Conservation (phyloP, 2,888 invertebrate species). For the Achlya flavicornis region DNA sequence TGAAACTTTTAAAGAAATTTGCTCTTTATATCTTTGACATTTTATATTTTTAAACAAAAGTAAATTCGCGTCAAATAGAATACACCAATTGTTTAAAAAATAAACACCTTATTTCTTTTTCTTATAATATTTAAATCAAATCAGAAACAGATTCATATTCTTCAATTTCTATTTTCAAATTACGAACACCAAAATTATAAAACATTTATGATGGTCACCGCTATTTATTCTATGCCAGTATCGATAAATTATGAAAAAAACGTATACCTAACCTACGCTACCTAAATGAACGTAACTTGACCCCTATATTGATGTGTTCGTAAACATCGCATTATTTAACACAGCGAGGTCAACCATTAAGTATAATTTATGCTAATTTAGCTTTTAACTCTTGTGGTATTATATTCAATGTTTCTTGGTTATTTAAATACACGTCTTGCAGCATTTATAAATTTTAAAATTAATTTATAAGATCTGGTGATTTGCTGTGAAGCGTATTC, state of each 20-base stretch:
- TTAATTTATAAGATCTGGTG: neutral
- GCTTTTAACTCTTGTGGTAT: neutral
- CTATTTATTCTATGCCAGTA: neutral
- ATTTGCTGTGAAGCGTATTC: no score
- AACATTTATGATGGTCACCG: neutral
- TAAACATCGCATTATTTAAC: neutral
- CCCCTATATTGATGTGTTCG: neutral
- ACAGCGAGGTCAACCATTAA: neutral
- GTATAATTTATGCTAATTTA: slow-evolving; percentile 1
- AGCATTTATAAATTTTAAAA: neutral
- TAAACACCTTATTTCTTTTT: neutral
- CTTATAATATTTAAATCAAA: neutral
- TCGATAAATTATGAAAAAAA: neutral
- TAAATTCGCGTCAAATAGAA: neutral
- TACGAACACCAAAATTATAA: neutral
- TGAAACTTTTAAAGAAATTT: neutral
- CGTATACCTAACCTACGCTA: neutral
- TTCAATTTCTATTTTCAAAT: neutral
- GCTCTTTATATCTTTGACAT: neutral
- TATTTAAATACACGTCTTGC: neutral
- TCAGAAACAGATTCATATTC: no score
- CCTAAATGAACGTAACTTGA: neutral
- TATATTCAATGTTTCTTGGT: neutral
- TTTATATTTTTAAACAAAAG: no score
- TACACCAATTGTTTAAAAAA: neutral